Evolutionary conservation across 2,888 invertebrate species (phyloP), one percentile per base, ranked within the genome.

Genomic region (Drosophila tanythrix): DNA sequence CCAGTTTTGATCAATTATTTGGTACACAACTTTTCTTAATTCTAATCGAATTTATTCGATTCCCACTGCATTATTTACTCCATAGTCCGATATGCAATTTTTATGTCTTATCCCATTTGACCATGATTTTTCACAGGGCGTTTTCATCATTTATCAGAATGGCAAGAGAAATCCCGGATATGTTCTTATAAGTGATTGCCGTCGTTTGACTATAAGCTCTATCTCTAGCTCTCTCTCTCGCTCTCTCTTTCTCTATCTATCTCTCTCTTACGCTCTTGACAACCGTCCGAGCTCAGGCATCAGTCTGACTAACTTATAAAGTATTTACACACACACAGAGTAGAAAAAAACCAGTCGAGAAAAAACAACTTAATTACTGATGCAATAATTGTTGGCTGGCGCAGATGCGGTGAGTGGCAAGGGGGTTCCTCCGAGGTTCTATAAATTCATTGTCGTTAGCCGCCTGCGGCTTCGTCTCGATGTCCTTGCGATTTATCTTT

Each of bases 401-500:
- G 18, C 29, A 43, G 50, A 35, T 15, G 48, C 4, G n/a, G 13
- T 18, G 35, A 6, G 52, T 11, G 31, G 13, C 15, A 13, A n/a
- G 13, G 27, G 33, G 21, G 7, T 0, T 15, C 15, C 15, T 15
- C 8, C 6, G 33, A 21, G 52, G 55, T 48, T 79, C 55, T 56
- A 74, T 69, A 69, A 69, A 79, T 64, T 74, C 55, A 27, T 53
- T 66, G 74, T 78, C 56, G 63, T 63, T 65, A 70, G 52, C 21
- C 48, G 80, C 77, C 66, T 77, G 73, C 60, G 73, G 73, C 81
- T 73, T 38, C 48, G 56, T 48, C 62, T 81, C 76, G 73, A 69
- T 74, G 79, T 72, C 70, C 67, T 70, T 80, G 69, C 86, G 83
- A 85, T 85, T 85, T 89, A 88, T 85, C 86, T 88, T 89, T 89